Evolutionary conservation across 2,797 vertebrate genomes (phyloP).

Genomic region (Sitta carolinensis): DNA sequence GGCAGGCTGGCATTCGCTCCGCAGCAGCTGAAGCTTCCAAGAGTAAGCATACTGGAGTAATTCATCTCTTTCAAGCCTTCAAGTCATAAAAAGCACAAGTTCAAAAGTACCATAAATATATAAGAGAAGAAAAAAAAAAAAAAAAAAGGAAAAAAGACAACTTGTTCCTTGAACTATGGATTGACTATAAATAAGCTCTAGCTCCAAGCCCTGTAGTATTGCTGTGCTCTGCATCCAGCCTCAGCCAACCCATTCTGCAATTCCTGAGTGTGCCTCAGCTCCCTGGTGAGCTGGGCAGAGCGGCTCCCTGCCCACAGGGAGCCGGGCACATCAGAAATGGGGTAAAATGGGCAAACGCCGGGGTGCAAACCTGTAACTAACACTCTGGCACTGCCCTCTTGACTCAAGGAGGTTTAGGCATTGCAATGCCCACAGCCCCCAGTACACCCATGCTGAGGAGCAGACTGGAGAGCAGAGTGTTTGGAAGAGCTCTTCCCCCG

Average conservation of each 20-base stretch:
- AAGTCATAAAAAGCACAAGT: conserved; percentile 34
- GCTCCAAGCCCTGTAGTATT: neutral
- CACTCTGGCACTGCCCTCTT: too few relatives aligned
- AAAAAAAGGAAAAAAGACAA: fast-evolving
- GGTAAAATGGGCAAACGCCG: fast-evolving
- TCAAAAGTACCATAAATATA: neutral
- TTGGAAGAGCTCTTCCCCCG: neutral
- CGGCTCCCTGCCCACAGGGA: fast-evolving
- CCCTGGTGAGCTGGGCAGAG: neutral
- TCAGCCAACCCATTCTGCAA: neutral
- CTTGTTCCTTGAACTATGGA: neutral
- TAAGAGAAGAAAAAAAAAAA: fast-evolving
- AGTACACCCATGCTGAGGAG: fast-evolving
- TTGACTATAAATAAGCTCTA: neutral
- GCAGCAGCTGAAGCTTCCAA: conserved; percentile 59
- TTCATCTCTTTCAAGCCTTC: conserved; percentile 27
- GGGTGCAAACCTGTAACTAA: fast-evolving
- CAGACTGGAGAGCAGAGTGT: neutral
- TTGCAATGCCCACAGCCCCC: neutral
- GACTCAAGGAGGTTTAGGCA: fast-evolving
- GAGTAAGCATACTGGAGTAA: conserved; percentile 36
- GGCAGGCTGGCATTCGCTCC: conserved; percentile 32
- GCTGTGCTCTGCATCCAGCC: neutral
- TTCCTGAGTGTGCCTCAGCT: fast-evolving
- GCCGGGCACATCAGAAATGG: fast-evolving